These are phyloP conservation scores for Hiodon tergisus DNA, from an alignment of 2,113 vertebrate genomes.

Conservation along the genomic window DNA sequence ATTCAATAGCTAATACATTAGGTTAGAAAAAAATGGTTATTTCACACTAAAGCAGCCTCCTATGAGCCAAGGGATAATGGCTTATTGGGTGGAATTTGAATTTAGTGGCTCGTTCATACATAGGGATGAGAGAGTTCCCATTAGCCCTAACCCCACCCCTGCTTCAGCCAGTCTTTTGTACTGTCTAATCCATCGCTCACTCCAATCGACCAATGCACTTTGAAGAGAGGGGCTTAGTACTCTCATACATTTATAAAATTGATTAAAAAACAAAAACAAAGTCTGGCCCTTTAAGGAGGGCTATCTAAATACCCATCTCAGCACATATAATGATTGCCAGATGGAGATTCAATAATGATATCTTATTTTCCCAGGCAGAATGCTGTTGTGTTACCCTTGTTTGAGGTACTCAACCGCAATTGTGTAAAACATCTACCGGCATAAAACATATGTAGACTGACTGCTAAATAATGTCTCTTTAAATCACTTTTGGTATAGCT, in stretches of 20 bases:
- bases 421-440: too few species aligned
- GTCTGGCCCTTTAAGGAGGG: background rate
- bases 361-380: too few species aligned
- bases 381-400: too few species aligned
- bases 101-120: conserved; percentile 32
- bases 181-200: conserved; percentile 19
- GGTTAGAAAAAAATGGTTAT: conserved; percentile 16
- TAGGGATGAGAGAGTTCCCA: too few species aligned
- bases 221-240: conserved; percentile 34
- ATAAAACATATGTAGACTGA: too few species aligned
- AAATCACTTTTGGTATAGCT: background rate
- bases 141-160: background rate
- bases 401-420: too few species aligned
- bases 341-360: too few species aligned
- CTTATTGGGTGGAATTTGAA: background rate
- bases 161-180: background rate
- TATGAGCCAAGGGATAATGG: conserved; percentile 26
- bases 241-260: conserved; percentile 28
- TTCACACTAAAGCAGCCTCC: conserved; percentile 41
- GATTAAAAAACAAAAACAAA: conserved; percentile 35
- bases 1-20: conserved; percentile 28
- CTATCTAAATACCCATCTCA: background rate
- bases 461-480: background rate
- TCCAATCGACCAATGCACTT: conserved; percentile 19
- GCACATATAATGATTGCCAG: background rate